Evolutionary conservation across 2,113 vertebrate genomes (phyloP).

Genomic region (Caracal caracal): DNA sequence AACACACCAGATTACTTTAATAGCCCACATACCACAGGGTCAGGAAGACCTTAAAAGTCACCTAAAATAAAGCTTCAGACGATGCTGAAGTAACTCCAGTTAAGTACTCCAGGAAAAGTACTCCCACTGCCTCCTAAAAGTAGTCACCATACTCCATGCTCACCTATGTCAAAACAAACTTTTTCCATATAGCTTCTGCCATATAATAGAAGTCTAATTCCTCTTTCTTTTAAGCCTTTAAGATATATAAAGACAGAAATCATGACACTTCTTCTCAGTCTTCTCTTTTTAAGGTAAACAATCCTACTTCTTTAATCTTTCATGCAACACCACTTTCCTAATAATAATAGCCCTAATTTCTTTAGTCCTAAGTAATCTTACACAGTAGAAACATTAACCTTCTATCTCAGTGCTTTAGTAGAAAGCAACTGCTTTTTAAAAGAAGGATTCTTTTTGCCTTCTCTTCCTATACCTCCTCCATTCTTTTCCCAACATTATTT

Average conservation of each 20-base stretch:
- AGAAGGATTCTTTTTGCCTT: neutral
- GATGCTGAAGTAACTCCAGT: neutral
- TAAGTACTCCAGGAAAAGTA: neutral
- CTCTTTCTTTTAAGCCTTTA: neutral
- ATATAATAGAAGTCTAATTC: conserved; percentile 31
- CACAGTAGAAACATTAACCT: conserved; percentile 2
- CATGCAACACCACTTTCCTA: neutral
- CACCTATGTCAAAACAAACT: neutral
- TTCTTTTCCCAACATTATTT: neutral
- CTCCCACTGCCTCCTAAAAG: neutral
- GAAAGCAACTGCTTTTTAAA: conserved; percentile 25
- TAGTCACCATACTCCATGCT: neutral
- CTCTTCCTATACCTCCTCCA: neutral
- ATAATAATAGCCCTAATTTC: neutral
- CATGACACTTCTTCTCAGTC: neutral
- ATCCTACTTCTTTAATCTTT: neutral
- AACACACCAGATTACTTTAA: conserved; percentile 36
- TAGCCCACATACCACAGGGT: neutral
- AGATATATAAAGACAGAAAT: conserved; percentile 2
- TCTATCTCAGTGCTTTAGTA: neutral
- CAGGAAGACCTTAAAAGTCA: conserved; percentile 26
- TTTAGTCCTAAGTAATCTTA: conserved; percentile 17
- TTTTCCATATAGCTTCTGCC: neutral
- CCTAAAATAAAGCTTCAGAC: neutral
- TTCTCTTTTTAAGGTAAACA: conserved; percentile 5